Conservation (phyloP, 2,113 vertebrate species). For the Rhinichthys klamathensis region DNA sequence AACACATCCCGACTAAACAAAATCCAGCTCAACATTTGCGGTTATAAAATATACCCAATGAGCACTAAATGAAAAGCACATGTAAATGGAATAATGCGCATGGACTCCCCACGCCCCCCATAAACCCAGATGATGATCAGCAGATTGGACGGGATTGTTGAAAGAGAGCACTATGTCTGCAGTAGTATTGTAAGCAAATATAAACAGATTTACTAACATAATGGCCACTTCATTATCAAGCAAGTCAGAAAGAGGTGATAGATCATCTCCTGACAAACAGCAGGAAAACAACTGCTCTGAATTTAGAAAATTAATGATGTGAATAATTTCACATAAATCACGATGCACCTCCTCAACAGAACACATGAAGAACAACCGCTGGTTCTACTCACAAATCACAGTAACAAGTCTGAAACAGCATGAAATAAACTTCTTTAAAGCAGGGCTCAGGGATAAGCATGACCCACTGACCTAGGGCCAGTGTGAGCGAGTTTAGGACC, state of each 20-base stretch:
- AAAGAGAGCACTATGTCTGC: slow-evolving; percentile 8
- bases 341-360: slow-evolving; percentile 11
- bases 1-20: background rate
- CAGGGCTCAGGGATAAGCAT: background rate
- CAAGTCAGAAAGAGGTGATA: background rate
- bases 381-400: slow-evolving; percentile 28
- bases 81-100: slow-evolving; percentile 45
- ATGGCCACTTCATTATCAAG: slow-evolving; percentile 6
- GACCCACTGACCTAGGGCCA: background rate
- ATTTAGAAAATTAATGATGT: slow-evolving; percentile 24
- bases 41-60: slow-evolving; percentile 20
- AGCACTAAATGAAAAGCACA: slow-evolving; percentile 56
- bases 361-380: slow-evolving; percentile 15
- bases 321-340: slow-evolving; percentile 30
- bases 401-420: slow-evolving; percentile 11
- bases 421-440: slow-evolving; percentile 1
- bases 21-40: slow-evolving; percentile 18
- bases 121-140: slow-evolving; percentile 48
- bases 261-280: background rate
- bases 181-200: slow-evolving; percentile 10
- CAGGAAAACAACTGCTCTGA: slow-evolving; percentile 31
- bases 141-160: slow-evolving; percentile 36
- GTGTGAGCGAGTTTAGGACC: background rate
- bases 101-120: slow-evolving; percentile 14
- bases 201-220: slow-evolving; percentile 13